Evolutionary conservation across 2,113 vertebrate genomes (phyloP).

Genomic region (Furnarius figulus): DNA sequence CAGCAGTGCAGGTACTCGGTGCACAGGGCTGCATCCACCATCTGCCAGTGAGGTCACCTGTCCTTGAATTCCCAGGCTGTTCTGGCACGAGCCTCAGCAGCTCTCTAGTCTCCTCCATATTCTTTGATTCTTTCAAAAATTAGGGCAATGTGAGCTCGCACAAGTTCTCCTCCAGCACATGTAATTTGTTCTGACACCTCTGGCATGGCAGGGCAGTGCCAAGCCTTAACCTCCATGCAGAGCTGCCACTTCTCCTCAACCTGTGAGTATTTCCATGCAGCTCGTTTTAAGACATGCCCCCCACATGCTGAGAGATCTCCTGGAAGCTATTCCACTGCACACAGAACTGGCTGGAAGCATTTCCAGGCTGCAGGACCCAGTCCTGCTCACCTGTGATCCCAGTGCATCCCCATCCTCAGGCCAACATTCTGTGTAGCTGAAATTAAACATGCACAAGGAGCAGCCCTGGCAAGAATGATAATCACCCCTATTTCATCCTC

Average conservation of each 20-base stretch:
- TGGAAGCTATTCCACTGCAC: fast-evolving
- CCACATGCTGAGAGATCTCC: background rate
- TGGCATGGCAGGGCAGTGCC: background rate
- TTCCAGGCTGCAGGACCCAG: background rate
- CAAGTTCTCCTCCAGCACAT: background rate
- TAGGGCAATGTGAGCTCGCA: background rate
- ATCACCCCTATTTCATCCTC: background rate
- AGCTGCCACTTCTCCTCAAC: background rate
- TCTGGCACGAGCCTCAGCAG: fast-evolving
- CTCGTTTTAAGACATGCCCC: background rate
- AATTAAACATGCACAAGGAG: background rate
- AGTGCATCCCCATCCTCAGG: background rate
- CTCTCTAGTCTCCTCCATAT: background rate
- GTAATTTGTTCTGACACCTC: background rate
- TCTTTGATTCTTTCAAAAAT: background rate
- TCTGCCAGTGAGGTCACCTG: fast-evolving
- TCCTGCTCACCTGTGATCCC: background rate
- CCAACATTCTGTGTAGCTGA: background rate
- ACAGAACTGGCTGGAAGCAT: background rate
- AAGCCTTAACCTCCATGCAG: background rate
- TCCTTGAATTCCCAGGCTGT: background rate
- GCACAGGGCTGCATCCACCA: fast-evolving
- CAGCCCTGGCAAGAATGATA: background rate
- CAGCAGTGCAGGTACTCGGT: too few species aligned
- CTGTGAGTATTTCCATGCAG: background rate